Evolutionary conservation across 2,888 invertebrate species (phyloP), one percentile per base, ranked within the genome.

Genomic region (Cephonodes hylas): DNA sequence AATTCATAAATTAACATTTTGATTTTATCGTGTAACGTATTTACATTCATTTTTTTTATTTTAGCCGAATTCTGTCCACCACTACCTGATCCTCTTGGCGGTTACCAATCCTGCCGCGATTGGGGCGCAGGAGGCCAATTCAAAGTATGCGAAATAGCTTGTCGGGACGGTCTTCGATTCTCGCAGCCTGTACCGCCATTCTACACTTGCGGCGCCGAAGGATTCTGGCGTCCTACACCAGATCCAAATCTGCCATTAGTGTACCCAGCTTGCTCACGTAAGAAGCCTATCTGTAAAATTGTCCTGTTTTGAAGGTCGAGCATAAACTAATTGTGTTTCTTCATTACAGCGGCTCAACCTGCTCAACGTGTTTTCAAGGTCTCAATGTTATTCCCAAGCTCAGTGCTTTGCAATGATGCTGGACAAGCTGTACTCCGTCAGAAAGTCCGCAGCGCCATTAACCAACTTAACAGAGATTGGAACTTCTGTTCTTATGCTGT

Each of bases 151-250:
- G 97, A 98, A 86, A 98, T 98, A 64, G 94, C 95, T 57, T 98
- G 98, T 77, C 96, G 97, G 71, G 88, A 95, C 63, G 97, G 97
- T n/a, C 91, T 97, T 5, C 93, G 96, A 70, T 99, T 99, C 93
- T 98, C 98, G 0, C 96, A 97, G 80, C 95, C 95, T 62, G 97
- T 98, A n/a, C 98, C 99, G 0, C 96, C 97, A 71, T 99, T 99
- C 93, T 99, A 98, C 85, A 98, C 98, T 0, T 99, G 99, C 81
- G 99, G 98, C n/a, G 97, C 97, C 60, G 99, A 99, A 94, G 99
- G 99, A 44, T 97, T 98, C 88, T 99, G 99, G 99, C 94, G 98
- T 72, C 99, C 99, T 59, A 97, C 97, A 0, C 93, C 91, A 42
- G 95, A 97, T 78, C 96, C 97, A 7, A 94, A 93, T 56, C 91